Evolutionary conservation across 2,888 invertebrate species (phyloP), one percentile per base, ranked within the genome.

Genomic region (Exocentrus adspersus): DNA sequence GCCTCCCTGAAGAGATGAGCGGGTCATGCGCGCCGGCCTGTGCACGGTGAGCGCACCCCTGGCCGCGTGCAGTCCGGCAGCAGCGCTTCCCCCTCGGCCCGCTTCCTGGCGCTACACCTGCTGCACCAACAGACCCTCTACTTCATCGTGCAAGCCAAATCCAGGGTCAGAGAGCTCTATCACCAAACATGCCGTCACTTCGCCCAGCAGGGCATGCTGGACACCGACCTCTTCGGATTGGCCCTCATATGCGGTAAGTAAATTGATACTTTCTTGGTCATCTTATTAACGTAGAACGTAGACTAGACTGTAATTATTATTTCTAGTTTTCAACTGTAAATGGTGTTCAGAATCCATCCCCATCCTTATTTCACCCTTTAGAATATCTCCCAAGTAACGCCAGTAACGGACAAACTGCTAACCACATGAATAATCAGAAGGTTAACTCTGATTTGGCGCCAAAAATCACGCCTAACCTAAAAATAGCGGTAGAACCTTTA

Each of bases 141-240:
- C 79, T 86, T 86, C 78, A 77, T 83, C 64, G 82, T 89, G 74
- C 89, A 94, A 89, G 91, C 91, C 81, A 94, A 94, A 85, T 90
- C 92, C 74, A 89, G 90, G 83, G 92, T 93, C 80, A 90, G 90
- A 81, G 93, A 94, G 83, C 88, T 94, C 73, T 92, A 92, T 81
- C 87, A 89, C 75, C 89, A 93, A 83, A 91, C 92, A 85, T 91
- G 90, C 82, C 86, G 89, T 69, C 91, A 93, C 84, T 89, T 93
- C 77, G 89, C 90, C 79, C 88, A 92, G 81, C 89, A 91, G 85
- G 92, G 92, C 83, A 90, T 94, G 88, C 88, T 89, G 84, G 93
- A 94, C 84, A 90, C 90, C 79, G 92, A 93, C 80, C 89, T 94
- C 77, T 94, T 94, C 85, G 94, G 94, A 79, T 85, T 95, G 81